These are phyloP conservation scores for Riparia riparia DNA, from an alignment of 2,113 vertebrate species.

Conservation along the genomic window DNA sequence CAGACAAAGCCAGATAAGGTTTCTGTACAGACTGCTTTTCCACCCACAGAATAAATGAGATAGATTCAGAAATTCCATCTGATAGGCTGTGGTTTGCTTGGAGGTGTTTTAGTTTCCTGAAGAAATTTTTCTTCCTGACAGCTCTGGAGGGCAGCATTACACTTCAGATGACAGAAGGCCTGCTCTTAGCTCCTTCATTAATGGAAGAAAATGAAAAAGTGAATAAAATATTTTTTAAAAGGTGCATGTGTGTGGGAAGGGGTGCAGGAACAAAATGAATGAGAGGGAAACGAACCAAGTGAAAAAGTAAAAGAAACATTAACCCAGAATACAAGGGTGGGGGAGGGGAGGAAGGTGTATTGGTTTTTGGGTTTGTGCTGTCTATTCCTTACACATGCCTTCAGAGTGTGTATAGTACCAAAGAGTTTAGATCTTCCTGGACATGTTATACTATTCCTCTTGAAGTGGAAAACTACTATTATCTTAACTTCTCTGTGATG, in stretches of 20 bases:
- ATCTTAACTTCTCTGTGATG: background rate
- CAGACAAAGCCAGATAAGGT: constrained; percentile 32
- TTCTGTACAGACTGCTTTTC: constrained; percentile 13
- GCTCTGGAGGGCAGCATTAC: constrained; percentile 80
- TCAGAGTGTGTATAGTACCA: constrained; percentile 1
- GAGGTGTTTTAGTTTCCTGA: background rate
- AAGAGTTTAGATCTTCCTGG: constrained; percentile 38
- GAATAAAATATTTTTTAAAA: background rate
- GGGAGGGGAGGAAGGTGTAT: background rate
- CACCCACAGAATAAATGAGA: background rate
- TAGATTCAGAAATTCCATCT: background rate
- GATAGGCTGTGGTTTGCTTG: accelerated
- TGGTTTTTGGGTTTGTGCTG: background rate
- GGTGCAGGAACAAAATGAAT: background rate
- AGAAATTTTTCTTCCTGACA: background rate
- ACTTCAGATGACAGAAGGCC: constrained; percentile 49
- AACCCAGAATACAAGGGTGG: constrained; percentile 12
- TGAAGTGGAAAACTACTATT: background rate
- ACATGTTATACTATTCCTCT: background rate
- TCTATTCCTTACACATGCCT: background rate
- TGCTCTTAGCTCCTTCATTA: constrained; percentile 13
- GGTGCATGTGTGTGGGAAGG: background rate
- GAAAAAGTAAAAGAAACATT: constrained; percentile 31
- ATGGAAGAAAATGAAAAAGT: constrained; percentile 45
- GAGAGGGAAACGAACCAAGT: background rate